These are phyloP conservation scores for Carlito syrichta DNA, from an alignment of 2,113 vertebrate species.

Conservation along the genomic window DNA sequence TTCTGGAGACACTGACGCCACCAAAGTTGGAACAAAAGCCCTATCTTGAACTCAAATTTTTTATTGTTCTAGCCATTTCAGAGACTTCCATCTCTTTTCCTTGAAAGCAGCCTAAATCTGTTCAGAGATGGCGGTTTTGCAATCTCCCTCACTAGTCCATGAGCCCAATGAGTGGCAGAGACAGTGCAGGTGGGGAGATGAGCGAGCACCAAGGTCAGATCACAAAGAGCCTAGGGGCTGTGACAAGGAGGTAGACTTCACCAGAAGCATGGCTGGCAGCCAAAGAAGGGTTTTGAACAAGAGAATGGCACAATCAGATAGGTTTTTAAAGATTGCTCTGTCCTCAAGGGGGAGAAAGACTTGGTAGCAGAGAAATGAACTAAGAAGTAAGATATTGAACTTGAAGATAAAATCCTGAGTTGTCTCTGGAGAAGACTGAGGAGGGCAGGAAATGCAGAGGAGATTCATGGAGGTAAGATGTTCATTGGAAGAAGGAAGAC, in stretches of 20 bases:
- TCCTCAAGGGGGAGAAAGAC: not conserved
- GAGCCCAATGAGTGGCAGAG: not conserved
- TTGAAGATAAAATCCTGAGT: not conserved
- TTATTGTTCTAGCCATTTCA: not conserved
- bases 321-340: not conserved
- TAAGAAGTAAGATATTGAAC: not conserved
- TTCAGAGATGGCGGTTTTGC: not conserved
- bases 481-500: not conserved
- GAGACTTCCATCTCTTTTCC: not conserved
- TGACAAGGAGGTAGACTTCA: not conserved
- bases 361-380: not conserved
- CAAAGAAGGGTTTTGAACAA: not conserved
- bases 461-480: not conserved
- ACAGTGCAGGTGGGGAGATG: accelerated
- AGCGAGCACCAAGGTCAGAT: not conserved
- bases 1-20: not conserved
- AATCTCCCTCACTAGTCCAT: not conserved
- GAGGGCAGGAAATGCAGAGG: accelerated
- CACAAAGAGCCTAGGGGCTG: not conserved
- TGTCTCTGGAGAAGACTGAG: accelerated
- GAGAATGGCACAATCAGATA: not conserved
- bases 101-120: not conserved
- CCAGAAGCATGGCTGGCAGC: accelerated
- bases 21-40: not conserved
- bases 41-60: not conserved